A percentile compares a stretch with the other conserved stretches of the same genome.
These are phyloP conservation scores for Phyllostomus hastatus DNA, from an alignment of 2,113 vertebrate species.

Conservation along the genomic window DNA sequence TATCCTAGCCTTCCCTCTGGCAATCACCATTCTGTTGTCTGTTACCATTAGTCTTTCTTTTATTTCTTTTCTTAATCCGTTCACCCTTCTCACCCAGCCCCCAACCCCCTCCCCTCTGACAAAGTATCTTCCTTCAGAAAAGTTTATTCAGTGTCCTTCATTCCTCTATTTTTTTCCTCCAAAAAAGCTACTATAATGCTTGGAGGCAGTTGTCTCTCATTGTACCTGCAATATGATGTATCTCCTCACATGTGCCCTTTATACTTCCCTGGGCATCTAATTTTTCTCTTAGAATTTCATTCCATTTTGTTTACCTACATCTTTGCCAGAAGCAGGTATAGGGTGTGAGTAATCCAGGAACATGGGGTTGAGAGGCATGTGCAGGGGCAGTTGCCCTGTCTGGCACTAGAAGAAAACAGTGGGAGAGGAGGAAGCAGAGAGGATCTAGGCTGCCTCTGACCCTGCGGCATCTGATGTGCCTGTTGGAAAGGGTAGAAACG, in stretches of 20 bases:
- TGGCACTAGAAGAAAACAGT: background rate
- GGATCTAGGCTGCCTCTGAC: background rate
- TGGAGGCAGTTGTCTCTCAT: background rate
- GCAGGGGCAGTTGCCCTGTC: background rate
- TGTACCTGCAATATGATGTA: background rate
- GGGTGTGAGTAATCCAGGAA: background rate
- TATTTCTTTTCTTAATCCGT: too few relatives aligned
- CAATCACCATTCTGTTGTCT: too few relatives aligned
- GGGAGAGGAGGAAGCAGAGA: background rate
- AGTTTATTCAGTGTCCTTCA: background rate
- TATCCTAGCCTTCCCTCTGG: too few relatives aligned
- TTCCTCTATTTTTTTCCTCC: background rate
- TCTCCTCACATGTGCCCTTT: background rate
- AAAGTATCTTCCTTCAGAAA: background rate
- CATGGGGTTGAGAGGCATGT: background rate
- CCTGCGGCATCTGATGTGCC: rapidly evolving
- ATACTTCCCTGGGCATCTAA: background rate
- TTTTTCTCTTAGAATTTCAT: conserved; percentile 19
- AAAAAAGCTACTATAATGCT: background rate
- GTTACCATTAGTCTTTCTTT: too few relatives aligned
- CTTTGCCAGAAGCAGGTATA: background rate
- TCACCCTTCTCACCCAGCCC: too few relatives aligned
- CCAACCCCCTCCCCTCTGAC: too few relatives aligned
- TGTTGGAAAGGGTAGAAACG: background rate
- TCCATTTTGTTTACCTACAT: background rate